Evolutionary conservation across 1,140 invertebrate genomes (phyloP).

Genomic region (Tenebrio molitor): DNA sequence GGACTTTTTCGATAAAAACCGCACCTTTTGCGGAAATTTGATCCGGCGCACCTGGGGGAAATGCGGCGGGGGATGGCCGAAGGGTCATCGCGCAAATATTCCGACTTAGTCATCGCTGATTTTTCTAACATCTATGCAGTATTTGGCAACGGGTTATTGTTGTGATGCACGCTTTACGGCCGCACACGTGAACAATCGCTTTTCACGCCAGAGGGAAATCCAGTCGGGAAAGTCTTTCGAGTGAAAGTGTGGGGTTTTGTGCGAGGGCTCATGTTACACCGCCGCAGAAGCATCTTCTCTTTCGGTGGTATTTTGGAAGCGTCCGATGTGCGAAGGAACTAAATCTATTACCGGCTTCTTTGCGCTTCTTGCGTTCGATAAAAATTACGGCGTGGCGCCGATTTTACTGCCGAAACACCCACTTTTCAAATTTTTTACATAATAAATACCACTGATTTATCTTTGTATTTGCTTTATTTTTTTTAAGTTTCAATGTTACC

Average conservation of each 20-base stretch:
- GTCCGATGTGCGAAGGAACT: no score
- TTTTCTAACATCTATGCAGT: constrained; percentile 9
- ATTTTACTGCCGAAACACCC: no score
- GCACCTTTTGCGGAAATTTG: constrained; percentile 64
- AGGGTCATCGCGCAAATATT: background rate
- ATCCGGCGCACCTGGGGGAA: constrained; percentile 55
- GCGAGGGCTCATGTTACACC: no score
- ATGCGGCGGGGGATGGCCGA: background rate
- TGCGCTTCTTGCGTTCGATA: no score
- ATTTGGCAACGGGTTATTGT: constrained; percentile 19
- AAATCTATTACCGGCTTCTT: no score
- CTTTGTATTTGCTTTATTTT: no score
- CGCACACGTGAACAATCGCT: constrained; percentile 6
- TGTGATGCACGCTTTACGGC: constrained; percentile 12
- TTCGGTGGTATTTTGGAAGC: no score
- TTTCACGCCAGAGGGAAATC: constrained; percentile 8
- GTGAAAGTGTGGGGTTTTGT: constrained; percentile 11
- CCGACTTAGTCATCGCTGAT: constrained; percentile 29
- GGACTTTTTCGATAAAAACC: constrained; percentile 62
- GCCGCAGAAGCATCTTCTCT: no score
- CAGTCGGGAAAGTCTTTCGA: background rate
- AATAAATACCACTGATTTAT: no score
- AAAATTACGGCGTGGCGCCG: no score
- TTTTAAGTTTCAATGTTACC: no score
- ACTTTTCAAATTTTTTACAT: no score